Percentiles rank a stretch among this genome's conserved stretches.
phyloP scores from a whole-genome alignment of 2,797 vertebrate genomes.

The Sarcoramphus papa region DNA sequence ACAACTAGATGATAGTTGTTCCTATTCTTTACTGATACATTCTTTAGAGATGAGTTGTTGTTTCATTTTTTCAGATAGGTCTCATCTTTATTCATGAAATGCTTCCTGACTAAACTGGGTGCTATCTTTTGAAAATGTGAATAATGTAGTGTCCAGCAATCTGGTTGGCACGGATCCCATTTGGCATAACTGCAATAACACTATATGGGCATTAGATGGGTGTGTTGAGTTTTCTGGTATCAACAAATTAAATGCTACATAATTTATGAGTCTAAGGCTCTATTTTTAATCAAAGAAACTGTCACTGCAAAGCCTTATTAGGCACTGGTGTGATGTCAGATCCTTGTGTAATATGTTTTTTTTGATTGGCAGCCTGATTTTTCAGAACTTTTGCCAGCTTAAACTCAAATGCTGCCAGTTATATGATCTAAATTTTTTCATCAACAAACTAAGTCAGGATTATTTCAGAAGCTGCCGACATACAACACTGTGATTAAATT shows the following conservation, averaged over 20 bases:
- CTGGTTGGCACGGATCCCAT: conserved; percentile 5
- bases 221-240: conserved; percentile 40
- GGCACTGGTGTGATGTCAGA: conserved; percentile 28
- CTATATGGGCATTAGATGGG: conserved; percentile 18
- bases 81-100: conserved; percentile 22
- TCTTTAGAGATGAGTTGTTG: neutral
- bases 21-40: neutral
- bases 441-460: neutral
- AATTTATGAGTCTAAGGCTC: conserved; percentile 35
- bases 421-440: conserved; percentile 1
- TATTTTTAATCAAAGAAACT: conserved; percentile 40
- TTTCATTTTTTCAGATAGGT: neutral
- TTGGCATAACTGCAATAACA: conserved; percentile 36
- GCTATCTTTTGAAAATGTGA: conserved; percentile 1
- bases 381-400: conserved; percentile 41
- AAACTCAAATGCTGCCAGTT: conserved; percentile 16
- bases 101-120: neutral
- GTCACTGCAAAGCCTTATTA: conserved; percentile 41
- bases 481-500: neutral
- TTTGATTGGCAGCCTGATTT: conserved; percentile 24
- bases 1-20: neutral
- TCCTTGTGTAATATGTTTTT: conserved; percentile 1
- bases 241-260: conserved; percentile 53
- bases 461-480: conserved; percentile 26
- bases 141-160: conserved; percentile 40